These are phyloP conservation scores for Lutraria rhynchaena DNA, from an alignment of 1,140 invertebrate species.

Conservation along the genomic window DNA sequence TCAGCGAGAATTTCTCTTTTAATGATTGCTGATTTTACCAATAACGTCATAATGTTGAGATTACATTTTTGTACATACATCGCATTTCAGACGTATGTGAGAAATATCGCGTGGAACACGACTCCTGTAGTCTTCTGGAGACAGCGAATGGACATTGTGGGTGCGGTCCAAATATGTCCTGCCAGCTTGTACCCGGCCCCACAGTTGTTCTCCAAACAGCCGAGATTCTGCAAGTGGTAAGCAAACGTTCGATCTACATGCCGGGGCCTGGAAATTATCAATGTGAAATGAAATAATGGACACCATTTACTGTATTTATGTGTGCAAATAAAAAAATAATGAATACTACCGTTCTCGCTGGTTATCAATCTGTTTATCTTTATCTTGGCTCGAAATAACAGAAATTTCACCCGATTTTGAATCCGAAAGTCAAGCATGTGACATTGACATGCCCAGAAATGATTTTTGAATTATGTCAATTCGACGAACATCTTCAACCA, in stretches of 20 bases:
- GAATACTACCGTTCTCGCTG: too few relatives aligned
- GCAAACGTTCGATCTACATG: constrained; percentile 28
- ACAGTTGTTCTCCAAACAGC: background rate
- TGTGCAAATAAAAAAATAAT: too few relatives aligned
- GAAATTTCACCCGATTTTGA: too few relatives aligned
- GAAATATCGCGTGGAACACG: constrained; percentile 29
- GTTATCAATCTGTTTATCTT: too few relatives aligned
- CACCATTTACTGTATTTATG: too few relatives aligned
- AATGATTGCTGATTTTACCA: background rate
- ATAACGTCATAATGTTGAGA: background rate
- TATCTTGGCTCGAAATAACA: too few relatives aligned
- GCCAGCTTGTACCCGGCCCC: constrained; percentile 30
- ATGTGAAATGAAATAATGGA: constrained; percentile 12
- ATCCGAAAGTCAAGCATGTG: too few relatives aligned
- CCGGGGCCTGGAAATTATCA: constrained; percentile 22
- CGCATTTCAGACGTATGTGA: constrained; percentile 43
- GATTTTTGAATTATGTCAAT: too few relatives aligned
- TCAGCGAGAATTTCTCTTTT: too few relatives aligned
- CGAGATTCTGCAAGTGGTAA: background rate
- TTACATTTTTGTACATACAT: background rate
- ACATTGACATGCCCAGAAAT: too few relatives aligned
- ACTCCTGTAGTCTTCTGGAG: constrained; percentile 18
- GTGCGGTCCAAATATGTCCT: constrained; percentile 2
- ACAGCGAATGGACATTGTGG: constrained; percentile 44
- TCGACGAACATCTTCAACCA: too few relatives aligned